phyloP scores from a whole-genome alignment of 2,888 invertebrate genomes.

The Brenthis daphne region DNA sequence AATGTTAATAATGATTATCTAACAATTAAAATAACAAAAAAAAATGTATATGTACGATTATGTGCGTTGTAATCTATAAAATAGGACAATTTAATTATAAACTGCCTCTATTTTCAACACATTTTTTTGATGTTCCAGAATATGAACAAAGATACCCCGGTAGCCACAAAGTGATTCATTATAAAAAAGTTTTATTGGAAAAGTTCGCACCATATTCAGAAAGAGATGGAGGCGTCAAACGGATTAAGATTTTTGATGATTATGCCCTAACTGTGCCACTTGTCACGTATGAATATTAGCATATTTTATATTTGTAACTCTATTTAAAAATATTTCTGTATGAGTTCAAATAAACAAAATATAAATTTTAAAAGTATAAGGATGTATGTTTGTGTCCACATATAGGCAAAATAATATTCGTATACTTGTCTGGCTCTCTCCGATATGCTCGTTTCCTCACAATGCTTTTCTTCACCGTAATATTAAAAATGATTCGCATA shows the following conservation, averaged over 20 bases:
- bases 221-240: constrained; percentile 86
- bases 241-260: constrained; percentile 83
- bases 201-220: constrained; percentile 90
- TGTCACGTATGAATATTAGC: constrained; percentile 54
- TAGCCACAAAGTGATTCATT: constrained; percentile 85
- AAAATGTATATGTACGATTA: neutral
- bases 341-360: too few relatives aligned
- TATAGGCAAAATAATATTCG: too few relatives aligned
- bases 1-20: neutral
- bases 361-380: too few relatives aligned
- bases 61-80: too few relatives aligned
- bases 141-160: constrained; percentile 88
- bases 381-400: too few relatives aligned
- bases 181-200: constrained; percentile 88
- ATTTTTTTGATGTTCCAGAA: constrained; percentile 58
- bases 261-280: constrained; percentile 77
- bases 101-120: neutral
- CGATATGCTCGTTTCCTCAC: too few relatives aligned
- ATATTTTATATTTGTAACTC: constrained; percentile 2
- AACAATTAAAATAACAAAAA: neutral
- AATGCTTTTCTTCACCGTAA: too few relatives aligned
- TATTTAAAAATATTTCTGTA: neutral
- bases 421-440: too few relatives aligned
- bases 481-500: too few relatives aligned
- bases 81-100: too few relatives aligned